Conservation (phyloP, 2,888 invertebrate genomes). For the Chironomus tentans region DNA sequence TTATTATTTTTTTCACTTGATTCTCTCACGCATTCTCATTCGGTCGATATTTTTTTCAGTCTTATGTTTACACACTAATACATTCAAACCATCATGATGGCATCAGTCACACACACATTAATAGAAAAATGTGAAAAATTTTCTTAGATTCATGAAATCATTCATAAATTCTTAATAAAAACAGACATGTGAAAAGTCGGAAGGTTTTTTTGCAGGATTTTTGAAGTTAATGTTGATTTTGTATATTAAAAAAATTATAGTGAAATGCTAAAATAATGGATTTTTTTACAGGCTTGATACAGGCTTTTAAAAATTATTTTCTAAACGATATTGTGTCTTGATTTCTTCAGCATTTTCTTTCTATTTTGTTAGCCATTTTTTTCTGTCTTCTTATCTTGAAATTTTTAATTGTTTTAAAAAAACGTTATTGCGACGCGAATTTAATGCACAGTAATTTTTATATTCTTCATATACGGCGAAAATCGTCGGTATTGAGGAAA, state of each 20-base stretch:
- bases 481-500: not conserved
- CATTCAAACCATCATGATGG: too few species aligned
- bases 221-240: too few species aligned
- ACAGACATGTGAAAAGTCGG: too few species aligned
- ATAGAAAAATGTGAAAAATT: too few species aligned
- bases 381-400: not conserved
- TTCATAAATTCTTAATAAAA: too few species aligned
- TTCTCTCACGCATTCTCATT: not conserved
- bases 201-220: too few species aligned
- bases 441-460: not conserved
- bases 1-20: not conserved
- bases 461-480: not conserved
- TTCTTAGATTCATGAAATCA: too few species aligned
- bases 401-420: not conserved
- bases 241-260: too few species aligned
- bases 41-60: too few species aligned
- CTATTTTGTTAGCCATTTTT: not conserved
- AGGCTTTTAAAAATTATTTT: not conserved
- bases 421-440: too few species aligned
- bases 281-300: not conserved
- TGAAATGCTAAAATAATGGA: not conserved
- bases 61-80: too few species aligned
- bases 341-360: constrained; percentile 3
- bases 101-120: too few species aligned
- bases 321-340: constrained; percentile 19